Conservation (phyloP, 64 coral and sea anemone genomes). For the Actinia equina region DNA sequence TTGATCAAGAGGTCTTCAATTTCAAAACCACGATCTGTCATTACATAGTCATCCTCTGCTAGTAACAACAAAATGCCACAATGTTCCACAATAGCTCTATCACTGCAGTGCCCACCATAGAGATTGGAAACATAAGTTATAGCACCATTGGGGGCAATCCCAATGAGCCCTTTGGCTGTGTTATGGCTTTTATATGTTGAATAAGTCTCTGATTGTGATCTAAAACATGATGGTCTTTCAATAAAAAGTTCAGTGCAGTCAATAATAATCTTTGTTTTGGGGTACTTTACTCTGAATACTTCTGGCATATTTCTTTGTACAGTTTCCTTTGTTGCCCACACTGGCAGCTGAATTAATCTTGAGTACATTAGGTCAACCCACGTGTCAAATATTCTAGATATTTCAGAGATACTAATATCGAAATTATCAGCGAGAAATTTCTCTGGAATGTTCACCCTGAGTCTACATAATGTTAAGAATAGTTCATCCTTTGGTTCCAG, state of each 20-base stretch:
- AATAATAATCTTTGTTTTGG: conserved; percentile 41
- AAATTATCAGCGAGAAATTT: conserved; percentile 47
- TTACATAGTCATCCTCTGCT: conserved; percentile 41
- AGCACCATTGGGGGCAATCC: conserved; percentile 50
- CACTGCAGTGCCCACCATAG: conserved; percentile 41
- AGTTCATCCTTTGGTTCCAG: conserved; percentile 45
- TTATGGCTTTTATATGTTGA: conserved; percentile 52
- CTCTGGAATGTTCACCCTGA: conserved; percentile 54
- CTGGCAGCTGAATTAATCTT: conserved; percentile 41
- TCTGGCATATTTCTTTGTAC: conserved; percentile 55
- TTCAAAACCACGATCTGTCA: conserved; percentile 47
- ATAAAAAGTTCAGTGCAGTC: conserved; percentile 61
- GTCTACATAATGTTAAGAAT: conserved; percentile 39
- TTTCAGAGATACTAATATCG: conserved; percentile 29
- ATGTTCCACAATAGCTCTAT: conserved; percentile 24
- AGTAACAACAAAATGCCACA: conserved; percentile 44
- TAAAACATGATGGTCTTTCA: conserved; percentile 57
- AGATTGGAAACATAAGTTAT: conserved; percentile 55
- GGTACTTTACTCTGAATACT: conserved; percentile 29
- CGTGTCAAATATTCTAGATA: conserved; percentile 45
- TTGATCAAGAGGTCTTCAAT: conserved; percentile 35
- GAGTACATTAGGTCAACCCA: conserved; percentile 62
- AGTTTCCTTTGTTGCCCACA: conserved; percentile 58
- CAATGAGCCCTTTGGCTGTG: conserved; percentile 53
- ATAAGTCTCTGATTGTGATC: conserved; percentile 49